Evolutionary conservation across 2,113 vertebrate genomes (phyloP), one percentile per base, ranked within the genome.

Genomic region (Saguinus imperator): DNA sequence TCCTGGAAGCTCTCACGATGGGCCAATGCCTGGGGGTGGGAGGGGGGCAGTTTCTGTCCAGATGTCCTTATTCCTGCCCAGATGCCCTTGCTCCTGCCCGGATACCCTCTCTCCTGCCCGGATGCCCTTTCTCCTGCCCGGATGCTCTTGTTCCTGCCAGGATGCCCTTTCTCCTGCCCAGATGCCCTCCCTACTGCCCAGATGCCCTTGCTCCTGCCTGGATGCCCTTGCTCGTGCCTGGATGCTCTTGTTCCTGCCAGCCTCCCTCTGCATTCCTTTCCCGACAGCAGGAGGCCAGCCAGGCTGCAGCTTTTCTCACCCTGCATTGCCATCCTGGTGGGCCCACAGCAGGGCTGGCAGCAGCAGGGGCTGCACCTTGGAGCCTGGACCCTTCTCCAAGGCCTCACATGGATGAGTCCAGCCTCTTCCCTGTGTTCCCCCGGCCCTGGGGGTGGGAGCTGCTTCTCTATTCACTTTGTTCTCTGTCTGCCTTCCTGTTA

Each of bases 261-360:
- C 43, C 43, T 40, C 55, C 3, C 55, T 57, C 4, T 2, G 2
- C 79, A 20, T 16, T 17, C 79, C n/a, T 37, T 27, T 7, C 21
- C 57, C 57, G 50, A 32, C 21, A 66, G 32, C 35, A 6, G 0
- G 68, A 23, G 12, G 0, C 21, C 9, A 32, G 23, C 3, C 10
- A 1, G 17, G n/a, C 16, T 9, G 2, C 12, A 5, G 1, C n/a
- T 37, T 29, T 40, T 32, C 75, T 40, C 48, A 76, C 6, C 0
- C 1, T 1, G 52, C 61, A 81, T 35, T 64, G 84, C 72, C 29
- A 1, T 32, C 43, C n/a, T 37, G 16, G 4, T 1, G 1, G 25
- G 70, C 1, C 43, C 9, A 0, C 1, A 0, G 43, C 20, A 32
- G 64, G 73, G 66, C 66, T 68, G 14, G 29, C 16, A 68, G 61